A percentile compares a stretch with the other conserved stretches of the same genome.
These are phyloP conservation scores for Drosophila gunungcola DNA, from an alignment of 1,140 invertebrate species.

Conservation along the genomic window DNA sequence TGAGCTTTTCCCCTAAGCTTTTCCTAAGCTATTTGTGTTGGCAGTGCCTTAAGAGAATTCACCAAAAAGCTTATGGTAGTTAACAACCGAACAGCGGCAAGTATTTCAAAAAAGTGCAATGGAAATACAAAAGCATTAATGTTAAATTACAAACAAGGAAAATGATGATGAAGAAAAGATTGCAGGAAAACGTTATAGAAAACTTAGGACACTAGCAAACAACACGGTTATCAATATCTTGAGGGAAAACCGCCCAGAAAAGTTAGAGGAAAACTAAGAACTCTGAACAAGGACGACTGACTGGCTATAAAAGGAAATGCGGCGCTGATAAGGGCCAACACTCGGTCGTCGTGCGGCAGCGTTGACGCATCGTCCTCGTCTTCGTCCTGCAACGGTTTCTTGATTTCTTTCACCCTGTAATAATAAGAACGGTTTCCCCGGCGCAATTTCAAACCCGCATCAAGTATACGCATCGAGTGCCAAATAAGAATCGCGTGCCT, in stretches of 20 bases:
- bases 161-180: background rate
- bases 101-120: constrained; percentile 15
- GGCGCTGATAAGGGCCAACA: constrained; percentile 78
- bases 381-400: constrained; percentile 50
- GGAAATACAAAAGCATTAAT: constrained; percentile 2
- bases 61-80: constrained; percentile 11
- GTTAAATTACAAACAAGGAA: background rate
- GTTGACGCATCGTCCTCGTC: constrained; percentile 68
- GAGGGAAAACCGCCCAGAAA: background rate
- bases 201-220: background rate
- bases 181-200: background rate
- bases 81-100: constrained; percentile 26
- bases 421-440: constrained; percentile 48
- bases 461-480: constrained; percentile 45
- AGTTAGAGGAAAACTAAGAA: background rate
- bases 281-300: constrained; percentile 15
- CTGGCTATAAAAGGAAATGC: constrained; percentile 83
- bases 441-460: constrained; percentile 25
- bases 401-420: constrained; percentile 24
- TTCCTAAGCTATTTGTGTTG: background rate
- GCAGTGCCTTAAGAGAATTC: constrained; percentile 16
- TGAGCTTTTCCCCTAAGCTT: constrained; percentile 25
- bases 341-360: constrained; percentile 79
- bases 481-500: constrained; percentile 23
- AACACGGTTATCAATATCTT: background rate